A percentile compares a stretch with the other conserved stretches of the same genome.
Evolutionary conservation across 1,140 invertebrate species (phyloP).

Genomic region (Lethocerus indicus): DNA sequence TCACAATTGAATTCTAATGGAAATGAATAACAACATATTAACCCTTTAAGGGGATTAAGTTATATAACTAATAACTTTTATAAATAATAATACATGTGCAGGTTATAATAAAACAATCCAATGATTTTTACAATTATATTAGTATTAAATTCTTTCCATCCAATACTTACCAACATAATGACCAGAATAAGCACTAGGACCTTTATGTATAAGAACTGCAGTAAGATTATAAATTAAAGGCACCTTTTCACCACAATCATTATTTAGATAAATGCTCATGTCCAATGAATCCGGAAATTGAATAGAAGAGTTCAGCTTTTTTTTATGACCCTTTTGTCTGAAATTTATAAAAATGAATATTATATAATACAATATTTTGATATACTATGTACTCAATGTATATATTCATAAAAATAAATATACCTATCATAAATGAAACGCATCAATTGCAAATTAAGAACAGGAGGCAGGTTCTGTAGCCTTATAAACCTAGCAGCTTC

Average conservation of each 20-base stretch:
- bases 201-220: constrained; percentile 49
- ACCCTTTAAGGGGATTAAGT: neutral
- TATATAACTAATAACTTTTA: neutral
- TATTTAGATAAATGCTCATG: constrained; percentile 37
- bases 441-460: constrained; percentile 50
- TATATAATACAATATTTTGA: neutral
- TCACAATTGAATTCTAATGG: neutral
- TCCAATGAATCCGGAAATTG: constrained; percentile 50
- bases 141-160: neutral
- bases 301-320: constrained; percentile 47
- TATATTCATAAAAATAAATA: constrained; percentile 13
- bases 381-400: neutral
- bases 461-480: constrained; percentile 41
- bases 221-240: constrained; percentile 38
- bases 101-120: neutral
- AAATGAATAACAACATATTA: neutral
- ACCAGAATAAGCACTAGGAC: constrained; percentile 47
- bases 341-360: constrained; percentile 17
- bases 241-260: constrained; percentile 16
- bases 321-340: constrained; percentile 42
- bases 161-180: constrained; percentile 42
- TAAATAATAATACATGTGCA: neutral
- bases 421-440: constrained; percentile 50
- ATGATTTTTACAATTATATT: neutral
- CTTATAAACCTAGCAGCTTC: constrained; percentile 42